Evolutionary conservation across 2,888 invertebrate species (phyloP), one percentile per base, ranked within the genome.

Genomic region (Zhengitettix transpicula): DNA sequence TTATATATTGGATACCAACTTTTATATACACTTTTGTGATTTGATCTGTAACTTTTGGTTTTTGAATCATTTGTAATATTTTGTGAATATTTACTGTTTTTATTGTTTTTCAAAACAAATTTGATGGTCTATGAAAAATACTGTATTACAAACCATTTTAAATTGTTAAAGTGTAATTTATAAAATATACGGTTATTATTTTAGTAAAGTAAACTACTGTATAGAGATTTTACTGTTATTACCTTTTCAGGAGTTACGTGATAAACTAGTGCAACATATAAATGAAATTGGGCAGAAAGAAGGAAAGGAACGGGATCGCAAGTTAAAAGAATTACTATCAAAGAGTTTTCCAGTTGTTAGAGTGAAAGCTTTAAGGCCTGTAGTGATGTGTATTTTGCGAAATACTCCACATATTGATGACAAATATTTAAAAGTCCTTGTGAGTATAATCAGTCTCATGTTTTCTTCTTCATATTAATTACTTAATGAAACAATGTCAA

Each of bases 321-420:
- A 91, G 71, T 76, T 98, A 1, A 92, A 92, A 71, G 93, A 95
- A 66, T 74, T 98, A 55, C 75, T 98, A 10, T 81, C 85, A 1
- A 95, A 95, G 74, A 94, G 94, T 71, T 98, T 98, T 72, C 86
- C 94, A 0, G 89, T 96, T 0, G 91, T 98, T 1, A 85, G 90
- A 72, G 89, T 95, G 0, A 90, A 93, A 70, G 84, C 89, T 0
- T 73, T 97, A 16, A 80, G 96, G 41, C 97, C 97, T 0, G 91
- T 97, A 41, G 93, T 97, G 2, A 92, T 98, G 90, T 85, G 90
- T 64, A 91, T 97, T 65, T 75, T 98, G 58, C 86, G 94, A 68
- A 93, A 96, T 70, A 89, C 94, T 7, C 87, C 91, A 5, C 88
- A 90, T 66, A 94, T 98, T 66, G 93, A 95, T 69, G 94, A 95